phyloP scores from a whole-genome alignment of 2,797 vertebrate species.

The Loris lydekkerianus region DNA sequence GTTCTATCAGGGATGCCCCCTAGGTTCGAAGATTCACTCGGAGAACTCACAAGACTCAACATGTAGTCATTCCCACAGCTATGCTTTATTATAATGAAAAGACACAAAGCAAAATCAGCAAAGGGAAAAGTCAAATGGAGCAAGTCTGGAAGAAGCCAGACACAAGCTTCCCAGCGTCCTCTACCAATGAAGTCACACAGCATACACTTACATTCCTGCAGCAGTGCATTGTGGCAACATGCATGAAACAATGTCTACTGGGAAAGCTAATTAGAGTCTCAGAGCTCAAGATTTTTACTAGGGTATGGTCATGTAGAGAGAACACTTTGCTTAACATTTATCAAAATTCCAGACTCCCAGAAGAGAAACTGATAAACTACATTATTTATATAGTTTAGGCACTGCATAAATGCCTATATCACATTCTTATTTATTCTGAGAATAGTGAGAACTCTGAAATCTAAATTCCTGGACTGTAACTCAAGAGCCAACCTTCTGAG shows the following conservation, averaged over 20 bases:
- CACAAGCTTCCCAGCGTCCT: background rate
- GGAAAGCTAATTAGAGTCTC: background rate
- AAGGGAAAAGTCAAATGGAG: background rate
- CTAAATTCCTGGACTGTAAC: background rate
- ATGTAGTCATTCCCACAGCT: background rate
- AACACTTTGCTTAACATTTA: conserved; percentile 2
- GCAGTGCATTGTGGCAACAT: background rate
- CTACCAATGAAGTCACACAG: background rate
- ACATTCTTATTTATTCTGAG: background rate
- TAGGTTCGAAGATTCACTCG: background rate
- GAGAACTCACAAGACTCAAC: background rate
- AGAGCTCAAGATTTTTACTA: background rate
- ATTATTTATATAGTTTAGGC: background rate
- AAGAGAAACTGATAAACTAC: background rate
- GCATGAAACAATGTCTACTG: background rate
- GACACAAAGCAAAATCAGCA: background rate
- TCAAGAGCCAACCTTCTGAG: background rate
- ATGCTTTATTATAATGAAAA: background rate
- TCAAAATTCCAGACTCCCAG: background rate
- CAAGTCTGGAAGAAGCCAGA: background rate
- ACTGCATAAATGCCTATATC: background rate
- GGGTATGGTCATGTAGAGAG: background rate
- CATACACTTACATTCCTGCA: background rate
- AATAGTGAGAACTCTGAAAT: conserved; percentile 19
- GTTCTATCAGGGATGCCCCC: background rate